Base-by-base conservation (phyloP, 2,797 vertebrate genomes). In the Acipenser ruthenus region DNA sequence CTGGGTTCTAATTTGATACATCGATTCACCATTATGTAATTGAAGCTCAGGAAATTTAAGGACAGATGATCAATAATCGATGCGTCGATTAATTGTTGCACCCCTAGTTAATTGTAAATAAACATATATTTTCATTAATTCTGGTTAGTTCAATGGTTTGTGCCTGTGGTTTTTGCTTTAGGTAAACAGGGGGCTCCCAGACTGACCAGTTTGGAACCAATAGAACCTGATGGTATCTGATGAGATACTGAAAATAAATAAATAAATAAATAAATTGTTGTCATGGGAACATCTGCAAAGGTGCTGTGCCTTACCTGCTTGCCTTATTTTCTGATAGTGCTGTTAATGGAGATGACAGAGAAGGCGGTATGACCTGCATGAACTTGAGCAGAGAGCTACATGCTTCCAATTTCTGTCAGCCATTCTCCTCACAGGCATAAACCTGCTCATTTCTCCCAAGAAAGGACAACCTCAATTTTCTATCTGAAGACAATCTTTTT, bases 371-470 rank as follows among this genome's bases (percentile, higher is more conserved):
- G 73, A 70, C 69, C 70, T 53, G n/a, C 2, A 67, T 67, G 18
- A 60, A 70, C 76, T 65, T 73, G 66, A 47, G 11, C 7, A 12
- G 67, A 64, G 52, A 70, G 60, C 67, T 67, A 55, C 53, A 56
- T 63, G 52, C 64, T 13, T 66, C 69, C 62, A 62, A 70, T 72
- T 75, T 67, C 66, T 72, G 70, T 75, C 77, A 77, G 74, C 71
- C 74, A 76, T 73, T 84, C 74, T 72, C 50, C 73, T 77, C 65
- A 66, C 74, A 68, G 63, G 51, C 67, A 60, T 68, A 59, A 62
- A 67, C 61, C 7, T 63, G 53, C 65, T 67, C 23, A 63, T 63
- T 70, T 74, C 68, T 76, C 66, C 65, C 67, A 37, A 77, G 64
- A 50, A 73, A 68, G 15, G 76, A 74, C 71, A 81, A 72, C 79